phyloP scores from a whole-genome alignment of 2,888 invertebrate species.

The Sesia apiformis region DNA sequence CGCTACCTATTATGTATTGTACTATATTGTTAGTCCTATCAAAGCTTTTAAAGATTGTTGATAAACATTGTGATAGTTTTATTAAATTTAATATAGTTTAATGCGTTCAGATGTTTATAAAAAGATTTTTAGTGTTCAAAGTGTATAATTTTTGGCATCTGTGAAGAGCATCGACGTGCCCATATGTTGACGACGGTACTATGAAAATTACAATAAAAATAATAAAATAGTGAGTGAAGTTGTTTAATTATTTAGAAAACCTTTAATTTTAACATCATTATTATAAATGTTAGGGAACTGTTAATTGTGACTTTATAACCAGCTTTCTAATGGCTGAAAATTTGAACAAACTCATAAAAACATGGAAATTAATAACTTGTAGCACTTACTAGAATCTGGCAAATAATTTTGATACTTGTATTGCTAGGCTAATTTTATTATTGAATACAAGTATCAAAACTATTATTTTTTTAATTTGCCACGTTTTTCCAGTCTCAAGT shows the following conservation, averaged over 20 bases:
- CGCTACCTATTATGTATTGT: not conserved
- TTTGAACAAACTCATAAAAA: too few relatives aligned
- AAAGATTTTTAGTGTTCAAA: not conserved
- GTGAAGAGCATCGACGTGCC: slow-evolving; percentile 37
- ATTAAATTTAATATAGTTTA: slow-evolving; percentile 23
- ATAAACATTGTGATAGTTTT: slow-evolving; percentile 16
- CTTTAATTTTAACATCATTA: too few relatives aligned
- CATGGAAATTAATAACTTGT: too few relatives aligned
- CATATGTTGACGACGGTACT: slow-evolving; percentile 53
- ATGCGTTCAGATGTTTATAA: slow-evolving; percentile 24
- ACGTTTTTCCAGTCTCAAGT: too few relatives aligned
- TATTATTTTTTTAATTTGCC: too few relatives aligned
- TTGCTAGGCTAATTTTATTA: too few relatives aligned
- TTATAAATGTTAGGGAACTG: too few relatives aligned
- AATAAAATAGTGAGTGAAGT: slow-evolving; percentile 63
- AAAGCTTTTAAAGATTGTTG: slow-evolving; percentile 65
- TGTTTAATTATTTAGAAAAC: not conserved
- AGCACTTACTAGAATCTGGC: too few relatives aligned
- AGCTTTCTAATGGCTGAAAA: too few relatives aligned
- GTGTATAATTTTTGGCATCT: slow-evolving; percentile 23
- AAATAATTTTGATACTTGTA: too few relatives aligned
- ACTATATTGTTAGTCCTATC: slow-evolving; percentile 37
- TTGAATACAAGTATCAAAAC: too few relatives aligned
- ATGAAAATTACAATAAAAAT: slow-evolving; percentile 73
- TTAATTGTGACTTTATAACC: too few relatives aligned